These are phyloP conservation scores for Ceyx erithaca DNA, from an alignment of 2,797 vertebrate species.

Conservation along the genomic window DNA sequence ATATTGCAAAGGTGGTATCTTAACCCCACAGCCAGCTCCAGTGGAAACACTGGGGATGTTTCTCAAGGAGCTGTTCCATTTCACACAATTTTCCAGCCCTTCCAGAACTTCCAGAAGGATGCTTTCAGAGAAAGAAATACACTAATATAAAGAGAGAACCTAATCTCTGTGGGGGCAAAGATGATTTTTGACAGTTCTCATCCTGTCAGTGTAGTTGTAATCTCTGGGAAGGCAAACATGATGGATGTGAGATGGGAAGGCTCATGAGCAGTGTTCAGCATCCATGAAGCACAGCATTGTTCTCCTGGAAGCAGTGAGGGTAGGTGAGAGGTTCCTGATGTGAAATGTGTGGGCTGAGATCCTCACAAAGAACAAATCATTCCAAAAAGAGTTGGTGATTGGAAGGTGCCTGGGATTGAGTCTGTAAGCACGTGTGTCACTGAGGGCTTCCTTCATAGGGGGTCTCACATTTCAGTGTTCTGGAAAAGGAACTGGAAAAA, in stretches of 20 bases:
- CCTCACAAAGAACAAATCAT: neutral
- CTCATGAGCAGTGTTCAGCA: neutral
- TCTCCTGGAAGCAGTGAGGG: neutral
- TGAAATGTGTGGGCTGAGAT: neutral
- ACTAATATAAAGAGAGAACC: neutral
- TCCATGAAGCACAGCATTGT: neutral
- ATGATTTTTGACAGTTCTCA: neutral
- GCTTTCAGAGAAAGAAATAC: neutral
- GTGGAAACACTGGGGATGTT: neutral
- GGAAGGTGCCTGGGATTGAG: neutral
- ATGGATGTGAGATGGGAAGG: neutral
- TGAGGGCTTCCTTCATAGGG: neutral
- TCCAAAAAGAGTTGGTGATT: neutral
- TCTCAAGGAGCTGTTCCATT: neutral
- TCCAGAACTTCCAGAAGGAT: neutral
- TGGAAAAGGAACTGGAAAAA: neutral
- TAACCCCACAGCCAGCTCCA: neutral
- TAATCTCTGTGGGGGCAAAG: neutral
- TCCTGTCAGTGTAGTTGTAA: neutral
- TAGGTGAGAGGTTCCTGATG: neutral
- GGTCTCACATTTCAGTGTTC: neutral
- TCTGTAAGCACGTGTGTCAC: accelerated
- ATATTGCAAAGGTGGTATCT: neutral
- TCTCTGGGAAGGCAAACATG: neutral
- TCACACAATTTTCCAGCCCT: neutral